These are phyloP conservation scores for Rhinophrynus dorsalis DNA, from an alignment of 2,797 vertebrate genomes.

Conservation along the genomic window DNA sequence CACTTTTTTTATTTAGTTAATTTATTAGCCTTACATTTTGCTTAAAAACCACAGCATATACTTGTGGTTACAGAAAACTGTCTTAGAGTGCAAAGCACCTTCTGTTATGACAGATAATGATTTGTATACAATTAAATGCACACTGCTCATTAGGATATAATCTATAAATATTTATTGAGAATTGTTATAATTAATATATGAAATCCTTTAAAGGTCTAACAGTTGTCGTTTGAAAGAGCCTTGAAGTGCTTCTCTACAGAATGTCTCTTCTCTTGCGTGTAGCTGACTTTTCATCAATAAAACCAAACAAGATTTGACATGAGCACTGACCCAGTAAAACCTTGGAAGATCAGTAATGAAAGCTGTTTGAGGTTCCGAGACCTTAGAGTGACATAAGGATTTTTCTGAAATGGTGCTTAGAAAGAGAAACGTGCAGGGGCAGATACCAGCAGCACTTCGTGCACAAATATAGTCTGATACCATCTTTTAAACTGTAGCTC, in stretches of 20 bases:
- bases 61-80: too few species aligned
- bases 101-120: too few species aligned
- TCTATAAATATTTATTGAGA: background rate
- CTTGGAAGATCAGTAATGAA: constrained; percentile 8
- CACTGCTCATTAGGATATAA: too few species aligned
- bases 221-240: constrained; percentile 2
- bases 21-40: too few species aligned
- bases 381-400: constrained; percentile 12
- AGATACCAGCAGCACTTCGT: constrained; percentile 23
- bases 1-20: too few species aligned
- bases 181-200: constrained; percentile 17
- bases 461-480: constrained; percentile 18
- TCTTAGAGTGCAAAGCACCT: too few species aligned
- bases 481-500: constrained; percentile 16
- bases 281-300: constrained; percentile 31
- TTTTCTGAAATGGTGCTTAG: constrained; percentile 10
- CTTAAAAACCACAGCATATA: too few species aligned
- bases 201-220: background rate
- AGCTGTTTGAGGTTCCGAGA: constrained; percentile 26
- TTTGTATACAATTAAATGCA: too few species aligned
- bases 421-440: constrained; percentile 25
- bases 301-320: constrained; percentile 26
- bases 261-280: constrained; percentile 8
- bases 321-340: constrained; percentile 10
- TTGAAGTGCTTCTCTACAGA: constrained; percentile 5